Evolutionary conservation across 2,797 vertebrate genomes (phyloP).

Genomic region (Mus minutoides): DNA sequence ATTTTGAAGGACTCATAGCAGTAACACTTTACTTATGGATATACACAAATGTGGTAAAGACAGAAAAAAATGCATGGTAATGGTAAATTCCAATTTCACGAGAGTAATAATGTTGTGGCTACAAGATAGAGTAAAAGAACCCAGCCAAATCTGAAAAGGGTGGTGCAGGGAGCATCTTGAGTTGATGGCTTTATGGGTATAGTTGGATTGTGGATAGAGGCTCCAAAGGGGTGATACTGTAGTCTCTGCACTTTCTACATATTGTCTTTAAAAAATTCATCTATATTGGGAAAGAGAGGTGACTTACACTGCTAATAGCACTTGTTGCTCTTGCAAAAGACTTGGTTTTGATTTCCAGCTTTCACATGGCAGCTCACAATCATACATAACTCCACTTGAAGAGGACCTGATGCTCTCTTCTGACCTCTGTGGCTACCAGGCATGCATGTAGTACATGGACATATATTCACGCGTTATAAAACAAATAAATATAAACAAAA

Average conservation of each 20-base stretch:
- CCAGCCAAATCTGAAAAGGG: background rate
- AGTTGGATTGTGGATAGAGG: background rate
- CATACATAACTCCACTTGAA: background rate
- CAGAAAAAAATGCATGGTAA: conserved; percentile 35
- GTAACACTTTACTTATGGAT: background rate
- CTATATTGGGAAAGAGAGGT: background rate
- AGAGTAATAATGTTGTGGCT: background rate
- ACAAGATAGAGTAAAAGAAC: background rate
- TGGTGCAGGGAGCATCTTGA: background rate
- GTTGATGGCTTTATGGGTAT: background rate
- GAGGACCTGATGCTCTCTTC: background rate
- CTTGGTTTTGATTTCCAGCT: background rate
- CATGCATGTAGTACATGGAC: background rate
- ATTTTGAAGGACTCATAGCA: background rate
- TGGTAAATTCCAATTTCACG: background rate
- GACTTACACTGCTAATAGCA: background rate
- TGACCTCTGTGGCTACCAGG: background rate
- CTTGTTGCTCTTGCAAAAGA: background rate
- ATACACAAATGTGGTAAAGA: background rate
- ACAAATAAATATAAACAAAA: background rate
- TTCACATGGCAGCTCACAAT: background rate
- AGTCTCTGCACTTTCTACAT: background rate
- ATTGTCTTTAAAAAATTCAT: background rate
- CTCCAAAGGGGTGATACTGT: background rate
- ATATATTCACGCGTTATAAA: background rate